Percentiles rank a stretch among this genome's conserved stretches.
Evolutionary conservation across 2,113 vertebrate genomes (phyloP).

Genomic region (Heterotilapia buettikoferi): DNA sequence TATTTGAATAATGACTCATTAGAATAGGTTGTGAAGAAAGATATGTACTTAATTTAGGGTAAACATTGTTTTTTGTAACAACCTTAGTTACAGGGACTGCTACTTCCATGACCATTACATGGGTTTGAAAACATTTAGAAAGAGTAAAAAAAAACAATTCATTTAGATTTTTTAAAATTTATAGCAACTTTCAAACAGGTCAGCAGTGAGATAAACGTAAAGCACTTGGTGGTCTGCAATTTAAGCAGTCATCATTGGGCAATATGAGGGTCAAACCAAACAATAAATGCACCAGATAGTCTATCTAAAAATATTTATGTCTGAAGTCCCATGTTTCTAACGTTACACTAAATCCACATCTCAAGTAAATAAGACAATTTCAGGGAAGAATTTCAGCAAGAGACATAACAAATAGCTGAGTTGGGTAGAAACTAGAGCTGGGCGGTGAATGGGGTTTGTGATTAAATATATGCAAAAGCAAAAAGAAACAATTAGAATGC

Average conservation of each 20-base stretch:
- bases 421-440: background rate
- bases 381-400: background rate
- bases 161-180: background rate
- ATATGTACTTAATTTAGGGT: background rate
- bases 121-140: background rate
- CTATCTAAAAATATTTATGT: background rate
- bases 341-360: background rate
- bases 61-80: background rate
- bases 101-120: background rate
- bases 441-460: background rate
- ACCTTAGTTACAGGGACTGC: background rate
- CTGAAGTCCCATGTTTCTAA: background rate
- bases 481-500: background rate
- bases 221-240: background rate
- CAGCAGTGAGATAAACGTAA: background rate
- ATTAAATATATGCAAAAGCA: background rate
- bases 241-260: background rate
- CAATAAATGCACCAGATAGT: background rate
- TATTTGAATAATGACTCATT: background rate
- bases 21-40: background rate
- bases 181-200: background rate
- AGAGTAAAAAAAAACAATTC: rapidly evolving
- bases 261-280: background rate
- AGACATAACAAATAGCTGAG: background rate
- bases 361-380: background rate